A percentile compares a stretch with the other conserved stretches of the same genome.
Conservation (phyloP, 2,888 invertebrate species). For the Volucella inanis region DNA sequence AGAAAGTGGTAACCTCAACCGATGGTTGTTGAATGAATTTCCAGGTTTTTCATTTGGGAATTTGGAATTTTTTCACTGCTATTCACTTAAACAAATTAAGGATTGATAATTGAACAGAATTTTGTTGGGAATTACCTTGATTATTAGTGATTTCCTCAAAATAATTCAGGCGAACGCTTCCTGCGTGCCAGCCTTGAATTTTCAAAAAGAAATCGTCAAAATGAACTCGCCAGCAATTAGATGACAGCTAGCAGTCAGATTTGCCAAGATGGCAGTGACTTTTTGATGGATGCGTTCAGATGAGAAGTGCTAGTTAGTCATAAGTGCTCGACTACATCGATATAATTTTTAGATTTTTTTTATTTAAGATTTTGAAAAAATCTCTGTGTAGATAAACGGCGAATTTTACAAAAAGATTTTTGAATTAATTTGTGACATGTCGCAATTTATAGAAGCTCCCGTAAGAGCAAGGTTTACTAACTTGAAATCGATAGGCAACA, state of each 20-base stretch:
- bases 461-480: no score
- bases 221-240: constrained; percentile 34
- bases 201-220: constrained; percentile 79
- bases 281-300: constrained; percentile 11
- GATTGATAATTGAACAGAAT: neutral
- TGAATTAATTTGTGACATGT: no score
- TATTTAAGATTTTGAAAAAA: no score
- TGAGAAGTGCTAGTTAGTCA: neutral
- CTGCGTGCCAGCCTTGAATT: constrained; percentile 82
- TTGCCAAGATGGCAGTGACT: constrained; percentile 12
- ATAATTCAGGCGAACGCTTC: constrained; percentile 80
- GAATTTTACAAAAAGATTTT: no score
- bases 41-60: neutral
- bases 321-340: no score
- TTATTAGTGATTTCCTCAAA: constrained; percentile 77
- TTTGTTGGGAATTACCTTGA: constrained; percentile 49
- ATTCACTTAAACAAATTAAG: neutral
- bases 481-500: no score
- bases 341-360: no score
- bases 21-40: neutral
- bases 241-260: constrained; percentile 52
- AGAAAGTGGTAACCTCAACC: constrained; percentile 71
- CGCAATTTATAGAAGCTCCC: no score
- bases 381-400: no score
- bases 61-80: neutral